Base-by-base conservation (phyloP, 2,797 vertebrate species). In the Darevskia nairensis region DNA sequence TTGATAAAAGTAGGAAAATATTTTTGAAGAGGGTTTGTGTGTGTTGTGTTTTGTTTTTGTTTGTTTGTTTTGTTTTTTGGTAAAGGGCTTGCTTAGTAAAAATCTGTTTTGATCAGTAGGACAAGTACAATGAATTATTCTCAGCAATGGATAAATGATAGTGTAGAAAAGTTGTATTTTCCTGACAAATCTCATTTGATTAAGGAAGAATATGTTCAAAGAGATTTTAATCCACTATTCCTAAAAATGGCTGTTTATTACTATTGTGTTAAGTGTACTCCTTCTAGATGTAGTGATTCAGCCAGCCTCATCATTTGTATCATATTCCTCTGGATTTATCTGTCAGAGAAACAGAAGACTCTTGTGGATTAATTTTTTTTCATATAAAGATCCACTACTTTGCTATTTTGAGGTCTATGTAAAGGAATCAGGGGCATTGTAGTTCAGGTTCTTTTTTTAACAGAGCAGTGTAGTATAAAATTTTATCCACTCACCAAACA, bases 251-350 rank as follows among this genome's bases (percentile, higher is more conserved):
- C 91, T 94, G 78, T 91, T 13, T 1, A 93, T 92, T 90, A 92
- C 94, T 93, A 86, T 90, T 92, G 88, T 88, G 88, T 90, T 88
- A 68, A 88, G 92, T 92, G 55, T 32, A 76, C 29, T 79, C 75
- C 90, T 88, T 85, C 6, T 93, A 86, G 0, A 0, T 87, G 85
- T 86, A 77, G 71, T 85, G 90, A 92, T 90, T 91, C 92, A 66
- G 32, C 39, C 87, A 88, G 91, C 84, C 91, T 90, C 93, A 94
- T 93, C 85, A 82, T 86, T 80, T 68, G 89, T 79, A 91, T 92
- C 93, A 94, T 89, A 85, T 89, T 91, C 66, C 88, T 93, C 11
- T 55, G 50, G 50, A 15, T 55, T 50, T 50, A 21, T 25, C 3
- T 25, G 32, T 23, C 46, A 55, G 10, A 72, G 29, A 55, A 21